A percentile compares a stretch with the other conserved stretches of the same genome.
Evolutionary conservation across 2,888 invertebrate genomes (phyloP).

Genomic region (Cephus nigrinus): DNA sequence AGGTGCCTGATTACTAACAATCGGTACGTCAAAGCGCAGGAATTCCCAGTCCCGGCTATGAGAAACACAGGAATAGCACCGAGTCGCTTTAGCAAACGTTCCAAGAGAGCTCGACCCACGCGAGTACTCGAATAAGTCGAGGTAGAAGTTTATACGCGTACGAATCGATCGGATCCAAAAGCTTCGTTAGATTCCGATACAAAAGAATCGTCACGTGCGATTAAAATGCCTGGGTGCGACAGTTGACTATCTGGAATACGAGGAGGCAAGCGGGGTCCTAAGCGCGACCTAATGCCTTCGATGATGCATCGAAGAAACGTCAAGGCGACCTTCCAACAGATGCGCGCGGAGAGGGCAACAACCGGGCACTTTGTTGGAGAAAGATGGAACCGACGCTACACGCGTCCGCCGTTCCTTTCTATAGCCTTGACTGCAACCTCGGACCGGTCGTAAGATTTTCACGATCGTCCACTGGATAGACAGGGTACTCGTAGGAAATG

Average conservation of each 20-base stretch:
- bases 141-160: neutral
- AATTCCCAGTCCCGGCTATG: neutral
- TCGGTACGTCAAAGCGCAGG: neutral
- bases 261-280: neutral
- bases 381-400: neutral
- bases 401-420: conserved; percentile 1
- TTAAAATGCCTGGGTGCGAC: neutral
- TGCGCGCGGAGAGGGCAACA: conserved; percentile 5
- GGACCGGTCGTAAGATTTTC: neutral
- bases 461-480: no score
- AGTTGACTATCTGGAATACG: neutral
- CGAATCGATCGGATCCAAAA: neutral
- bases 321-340: neutral
- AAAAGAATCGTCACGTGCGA: neutral
- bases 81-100: neutral
- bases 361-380: conserved; percentile 4
- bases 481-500: no score
- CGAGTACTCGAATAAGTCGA: neutral
- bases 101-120: neutral
- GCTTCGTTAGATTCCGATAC: neutral
- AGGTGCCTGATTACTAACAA: neutral
- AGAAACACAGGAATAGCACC: neutral
- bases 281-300: neutral
- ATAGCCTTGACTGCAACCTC: conserved; percentile 19
- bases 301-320: neutral